Evolutionary conservation across 2,113 vertebrate genomes (phyloP).

Genomic region (Tragelaphus scriptus): DNA sequence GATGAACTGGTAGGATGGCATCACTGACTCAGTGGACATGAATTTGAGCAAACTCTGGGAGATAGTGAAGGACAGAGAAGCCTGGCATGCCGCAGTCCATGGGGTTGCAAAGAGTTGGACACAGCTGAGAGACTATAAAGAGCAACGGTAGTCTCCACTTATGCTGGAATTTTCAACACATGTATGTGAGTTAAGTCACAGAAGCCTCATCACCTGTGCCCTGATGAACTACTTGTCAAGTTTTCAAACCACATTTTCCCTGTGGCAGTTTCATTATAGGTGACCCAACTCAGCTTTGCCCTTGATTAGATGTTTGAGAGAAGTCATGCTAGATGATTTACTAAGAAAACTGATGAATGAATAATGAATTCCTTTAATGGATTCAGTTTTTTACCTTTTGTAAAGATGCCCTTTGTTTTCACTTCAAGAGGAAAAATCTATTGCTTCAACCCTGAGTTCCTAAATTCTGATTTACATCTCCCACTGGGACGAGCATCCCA

Average conservation of each 20-base stretch:
- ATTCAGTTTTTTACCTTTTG: neutral
- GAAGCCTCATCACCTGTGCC: neutral
- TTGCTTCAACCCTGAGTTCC: neutral
- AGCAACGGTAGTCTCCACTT: neutral
- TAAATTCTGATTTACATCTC: neutral
- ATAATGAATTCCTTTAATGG: neutral
- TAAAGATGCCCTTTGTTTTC: neutral
- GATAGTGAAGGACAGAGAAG: neutral
- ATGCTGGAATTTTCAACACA: neutral
- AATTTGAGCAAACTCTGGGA: neutral
- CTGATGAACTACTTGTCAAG: neutral
- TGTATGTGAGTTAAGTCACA: neutral
- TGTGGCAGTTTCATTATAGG: neutral
- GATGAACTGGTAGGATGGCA: neutral
- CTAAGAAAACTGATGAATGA: neutral
- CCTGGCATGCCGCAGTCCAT: neutral
- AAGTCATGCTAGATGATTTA: neutral
- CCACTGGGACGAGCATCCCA: neutral
- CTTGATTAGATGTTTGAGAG: neutral
- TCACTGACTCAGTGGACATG: neutral
- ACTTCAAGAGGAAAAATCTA: neutral
- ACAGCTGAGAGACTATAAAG: neutral
- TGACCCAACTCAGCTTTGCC: neutral
- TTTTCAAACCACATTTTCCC: neutral
- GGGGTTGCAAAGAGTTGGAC: accelerated